Evolutionary conservation across 1,140 invertebrate genomes (phyloP).

Genomic region (Hycleus phaleratus): DNA sequence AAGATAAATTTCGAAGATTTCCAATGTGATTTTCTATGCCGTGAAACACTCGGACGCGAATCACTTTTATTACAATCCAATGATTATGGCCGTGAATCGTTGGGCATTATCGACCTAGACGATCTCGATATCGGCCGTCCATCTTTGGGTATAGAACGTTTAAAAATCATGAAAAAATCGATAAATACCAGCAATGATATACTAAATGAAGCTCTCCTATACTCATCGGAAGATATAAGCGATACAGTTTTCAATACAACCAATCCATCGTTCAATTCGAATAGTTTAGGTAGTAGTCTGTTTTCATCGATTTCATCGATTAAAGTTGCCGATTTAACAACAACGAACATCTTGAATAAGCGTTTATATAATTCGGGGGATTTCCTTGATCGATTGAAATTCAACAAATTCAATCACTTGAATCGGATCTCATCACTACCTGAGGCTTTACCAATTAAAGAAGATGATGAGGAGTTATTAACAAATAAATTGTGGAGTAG

Average conservation of each 20-base stretch:
- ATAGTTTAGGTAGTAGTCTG: background rate
- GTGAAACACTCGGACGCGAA: background rate
- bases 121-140: conserved; percentile 4
- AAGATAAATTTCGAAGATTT: too few species aligned
- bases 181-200: background rate
- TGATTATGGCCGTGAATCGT: conserved; percentile 13
- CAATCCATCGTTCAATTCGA: conserved; percentile 2
- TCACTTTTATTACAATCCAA: background rate
- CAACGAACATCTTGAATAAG: background rate
- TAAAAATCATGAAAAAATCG: background rate
- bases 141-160: conserved; percentile 1
- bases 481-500: background rate
- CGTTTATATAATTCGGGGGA: background rate
- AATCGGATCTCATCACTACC: background rate
- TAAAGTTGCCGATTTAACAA: background rate
- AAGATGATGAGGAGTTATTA: conserved; percentile 2
- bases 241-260: background rate
- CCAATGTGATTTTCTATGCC: too few species aligned
- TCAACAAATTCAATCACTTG: background rate
- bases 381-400: too few species aligned
- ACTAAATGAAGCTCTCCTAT: background rate
- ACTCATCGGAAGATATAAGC: too few species aligned
- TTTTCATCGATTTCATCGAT: background rate
- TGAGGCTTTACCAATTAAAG: background rate
- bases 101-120: conserved; percentile 17